These are phyloP conservation scores for Nothocercus julius DNA, from an alignment of 2,113 vertebrate species.

Conservation along the genomic window DNA sequence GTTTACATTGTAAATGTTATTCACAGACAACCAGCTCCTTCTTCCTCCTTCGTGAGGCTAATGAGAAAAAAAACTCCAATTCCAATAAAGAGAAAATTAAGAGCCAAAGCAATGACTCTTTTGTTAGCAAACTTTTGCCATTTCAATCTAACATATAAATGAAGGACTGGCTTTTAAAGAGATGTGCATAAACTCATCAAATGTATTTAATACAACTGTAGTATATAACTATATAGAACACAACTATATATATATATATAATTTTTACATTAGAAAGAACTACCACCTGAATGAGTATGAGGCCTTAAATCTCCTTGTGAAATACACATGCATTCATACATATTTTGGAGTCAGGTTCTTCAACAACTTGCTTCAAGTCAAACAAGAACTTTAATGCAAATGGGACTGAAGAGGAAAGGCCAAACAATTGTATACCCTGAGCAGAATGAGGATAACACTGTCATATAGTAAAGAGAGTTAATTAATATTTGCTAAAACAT, in stretches of 20 bases:
- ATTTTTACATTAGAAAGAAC: neutral
- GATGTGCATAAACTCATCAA: neutral
- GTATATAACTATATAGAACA: neutral
- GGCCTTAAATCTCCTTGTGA: neutral
- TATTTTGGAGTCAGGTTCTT: neutral
- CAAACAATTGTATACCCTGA: neutral
- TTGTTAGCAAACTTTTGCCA: conserved; percentile 21
- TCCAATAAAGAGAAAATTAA: conserved; percentile 36
- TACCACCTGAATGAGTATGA: neutral
- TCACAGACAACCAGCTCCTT: neutral
- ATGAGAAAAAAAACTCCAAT: conserved; percentile 29
- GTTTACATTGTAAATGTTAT: neutral
- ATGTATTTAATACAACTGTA: neutral
- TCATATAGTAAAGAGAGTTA: neutral
- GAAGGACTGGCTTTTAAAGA: neutral
- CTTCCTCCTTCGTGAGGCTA: conserved; percentile 29
- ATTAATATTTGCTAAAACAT: neutral
- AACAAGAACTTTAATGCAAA: neutral
- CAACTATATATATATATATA: neutral
- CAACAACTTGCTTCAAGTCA: neutral
- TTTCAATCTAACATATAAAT: neutral
- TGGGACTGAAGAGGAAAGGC: neutral
- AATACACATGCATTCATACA: neutral
- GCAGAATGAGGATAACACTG: neutral
- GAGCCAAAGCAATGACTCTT: neutral